phyloP scores from a whole-genome alignment of 1,140 invertebrate species.

The Sycophila sp. region DNA sequence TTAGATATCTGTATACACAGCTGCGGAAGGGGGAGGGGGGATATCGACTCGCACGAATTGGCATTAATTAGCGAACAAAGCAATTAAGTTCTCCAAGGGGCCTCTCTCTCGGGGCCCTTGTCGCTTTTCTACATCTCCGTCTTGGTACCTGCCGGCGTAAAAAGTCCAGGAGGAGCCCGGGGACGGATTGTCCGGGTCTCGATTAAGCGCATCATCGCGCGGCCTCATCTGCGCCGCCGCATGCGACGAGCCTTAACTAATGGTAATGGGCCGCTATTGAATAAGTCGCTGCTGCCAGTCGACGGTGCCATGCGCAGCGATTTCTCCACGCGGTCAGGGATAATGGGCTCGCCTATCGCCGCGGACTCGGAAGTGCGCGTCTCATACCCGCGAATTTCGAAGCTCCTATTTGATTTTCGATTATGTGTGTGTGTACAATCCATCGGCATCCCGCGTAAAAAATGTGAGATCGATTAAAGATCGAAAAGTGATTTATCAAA shows the following conservation, averaged over 20 bases:
- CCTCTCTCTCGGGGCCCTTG: conserved; percentile 28
- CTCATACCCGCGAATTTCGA: no score
- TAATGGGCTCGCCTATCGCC: neutral
- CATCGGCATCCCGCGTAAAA: no score
- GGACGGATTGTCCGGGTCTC: neutral
- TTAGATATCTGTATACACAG: neutral
- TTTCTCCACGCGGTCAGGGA: neutral
- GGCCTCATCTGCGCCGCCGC: neutral
- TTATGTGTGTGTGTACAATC: no score
- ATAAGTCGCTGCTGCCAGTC: conserved; percentile 12
- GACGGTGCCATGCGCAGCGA: neutral
- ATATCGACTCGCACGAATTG: conserved; percentile 44
- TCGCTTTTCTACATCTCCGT: neutral
- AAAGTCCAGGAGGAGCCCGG: neutral
- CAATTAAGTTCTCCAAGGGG: conserved; percentile 47
- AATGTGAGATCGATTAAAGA: no score
- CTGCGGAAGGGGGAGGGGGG: neutral
- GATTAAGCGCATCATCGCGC: conserved; percentile 18
- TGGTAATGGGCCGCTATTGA: conserved; percentile 19
- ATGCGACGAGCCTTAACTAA: conserved; percentile 1
- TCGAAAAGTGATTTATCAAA: no score
- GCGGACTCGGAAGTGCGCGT: no score
- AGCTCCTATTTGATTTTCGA: no score
- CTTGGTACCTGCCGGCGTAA: neutral
- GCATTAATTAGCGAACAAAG: conserved; percentile 50